A percentile compares a stretch with the other conserved stretches of the same genome.
Conservation (phyloP, 92 coral and sea anemone species). For the Epizoanthus rinbou region DNA sequence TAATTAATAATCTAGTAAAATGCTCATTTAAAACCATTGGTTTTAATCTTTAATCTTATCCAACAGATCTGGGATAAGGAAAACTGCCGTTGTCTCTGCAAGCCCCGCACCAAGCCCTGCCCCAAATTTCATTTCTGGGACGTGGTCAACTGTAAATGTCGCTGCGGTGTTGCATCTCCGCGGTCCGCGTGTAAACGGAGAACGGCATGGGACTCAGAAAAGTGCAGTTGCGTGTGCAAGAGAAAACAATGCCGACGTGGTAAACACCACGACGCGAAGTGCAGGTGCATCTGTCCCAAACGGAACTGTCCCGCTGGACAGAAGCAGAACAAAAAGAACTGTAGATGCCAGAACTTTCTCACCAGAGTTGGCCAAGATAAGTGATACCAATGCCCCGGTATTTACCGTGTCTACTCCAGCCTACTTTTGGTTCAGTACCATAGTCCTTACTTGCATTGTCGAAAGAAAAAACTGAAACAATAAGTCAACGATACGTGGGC, state of each 20-base stretch:
- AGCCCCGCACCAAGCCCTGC: slow-evolving; percentile 6
- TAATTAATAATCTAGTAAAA: too few relatives aligned
- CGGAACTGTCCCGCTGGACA: slow-evolving; percentile 24
- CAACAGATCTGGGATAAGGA: slow-evolving; percentile 9
- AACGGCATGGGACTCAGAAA: slow-evolving; percentile 31
- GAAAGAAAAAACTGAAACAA: too few relatives aligned
- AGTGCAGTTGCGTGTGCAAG: slow-evolving; percentile 32
- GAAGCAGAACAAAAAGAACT: background rate
- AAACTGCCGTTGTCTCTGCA: slow-evolving; percentile 32
- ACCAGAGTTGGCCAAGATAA: background rate
- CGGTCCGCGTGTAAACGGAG: slow-evolving; percentile 19
- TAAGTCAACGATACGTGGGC: too few relatives aligned
- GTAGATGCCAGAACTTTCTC: background rate
- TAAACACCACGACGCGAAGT: slow-evolving; percentile 20
- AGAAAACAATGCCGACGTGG: slow-evolving; percentile 24
- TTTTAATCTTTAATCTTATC: too few relatives aligned
- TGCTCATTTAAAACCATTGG: too few relatives aligned
- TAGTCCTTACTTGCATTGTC: too few relatives aligned
- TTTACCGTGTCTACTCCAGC: too few relatives aligned
- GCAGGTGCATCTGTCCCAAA: slow-evolving; percentile 37
- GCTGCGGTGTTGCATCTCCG: slow-evolving; percentile 9
- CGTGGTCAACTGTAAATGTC: slow-evolving; percentile 35
- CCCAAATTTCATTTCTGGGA: slow-evolving; percentile 28
- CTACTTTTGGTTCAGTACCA: too few relatives aligned
- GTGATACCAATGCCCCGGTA: too few relatives aligned